Evolutionary conservation across 2,888 invertebrate genomes (phyloP), one percentile per base, ranked within the genome.

Genomic region (Aphidoletes aphidimyza): DNA sequence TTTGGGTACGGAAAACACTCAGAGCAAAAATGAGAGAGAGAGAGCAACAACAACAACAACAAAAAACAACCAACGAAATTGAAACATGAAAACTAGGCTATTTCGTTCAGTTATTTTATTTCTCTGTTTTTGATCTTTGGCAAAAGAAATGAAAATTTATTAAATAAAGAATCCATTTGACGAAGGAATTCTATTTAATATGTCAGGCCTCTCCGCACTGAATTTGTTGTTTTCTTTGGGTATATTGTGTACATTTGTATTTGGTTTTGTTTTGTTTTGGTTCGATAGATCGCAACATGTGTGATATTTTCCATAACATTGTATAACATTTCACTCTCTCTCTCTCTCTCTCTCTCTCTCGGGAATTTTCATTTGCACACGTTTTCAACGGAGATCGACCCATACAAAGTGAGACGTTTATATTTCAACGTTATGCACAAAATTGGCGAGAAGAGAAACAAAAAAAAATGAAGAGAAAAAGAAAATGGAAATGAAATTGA

Each of bases 271-370:
- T 54, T 26, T 6, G 54, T 54, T 5, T 11, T 3, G 26, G 3
- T 69, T 69, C 34, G 34, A 69, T 69, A 14, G 69, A 30, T 69
- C 34, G 69, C 30, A 69, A 69, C 69, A 69, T 69, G 69, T 69
- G 69, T 69, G 69, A 69, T 30, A 69, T 54, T 54, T 54, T 54
- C 54, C 69, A 69, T 69, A 26, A n/a, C n/a, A n/a, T n/a, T n/a
- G n/a, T n/a, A n/a, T n/a, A n/a, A n/a, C n/a, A n/a, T n/a, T n/a
- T n/a, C n/a, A n/a, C n/a, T n/a, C n/a, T n/a, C n/a, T n/a, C n/a
- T n/a, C n/a, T n/a, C n/a, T n/a, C n/a, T n/a, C n/a, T n/a, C n/a
- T n/a, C n/a, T n/a, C n/a, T n/a, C n/a, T n/a, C n/a, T n/a, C n/a
- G n/a, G n/a, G n/a, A n/a, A n/a, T n/a, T n/a, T n/a, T n/a, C n/a